Conservation (phyloP, 2,797 vertebrate genomes). For the Trachurus trachurus region DNA sequence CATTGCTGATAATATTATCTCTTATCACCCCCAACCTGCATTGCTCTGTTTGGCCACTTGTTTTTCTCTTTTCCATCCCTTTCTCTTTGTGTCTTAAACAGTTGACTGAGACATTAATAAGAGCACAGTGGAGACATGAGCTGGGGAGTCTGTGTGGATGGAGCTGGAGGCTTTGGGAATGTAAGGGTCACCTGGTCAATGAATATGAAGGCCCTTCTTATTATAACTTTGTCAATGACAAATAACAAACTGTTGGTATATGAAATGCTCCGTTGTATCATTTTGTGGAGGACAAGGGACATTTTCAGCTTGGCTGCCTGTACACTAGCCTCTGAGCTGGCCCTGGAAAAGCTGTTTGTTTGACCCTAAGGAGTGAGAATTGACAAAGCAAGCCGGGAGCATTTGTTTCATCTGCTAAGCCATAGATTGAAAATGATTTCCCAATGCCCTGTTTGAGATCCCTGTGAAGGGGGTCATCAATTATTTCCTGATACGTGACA, state of each 20-base stretch:
- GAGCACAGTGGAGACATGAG: slow-evolving; percentile 54
- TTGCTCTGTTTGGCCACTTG: slow-evolving; percentile 8
- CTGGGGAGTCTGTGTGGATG: slow-evolving; percentile 41
- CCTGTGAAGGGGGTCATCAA: slow-evolving; percentile 88
- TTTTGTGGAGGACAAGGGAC: slow-evolving; percentile 89
- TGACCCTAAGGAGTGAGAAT: slow-evolving; percentile 91
- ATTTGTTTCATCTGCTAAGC: slow-evolving; percentile 90
- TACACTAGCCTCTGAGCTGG: slow-evolving; percentile 84
- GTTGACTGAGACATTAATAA: slow-evolving; percentile 60
- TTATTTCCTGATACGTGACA: slow-evolving; percentile 89
- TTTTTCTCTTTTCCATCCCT: slow-evolving; percentile 18
- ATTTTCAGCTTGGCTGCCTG: slow-evolving; percentile 90
- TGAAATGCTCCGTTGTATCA: slow-evolving; percentile 88
- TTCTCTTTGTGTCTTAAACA: slow-evolving; percentile 57
- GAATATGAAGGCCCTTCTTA: slow-evolving; percentile 87
- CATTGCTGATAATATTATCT: background rate
- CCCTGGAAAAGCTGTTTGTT: slow-evolving; percentile 90
- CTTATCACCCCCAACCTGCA: background rate
- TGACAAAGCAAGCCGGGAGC: slow-evolving; percentile 90
- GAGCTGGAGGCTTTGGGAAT: slow-evolving; percentile 76
- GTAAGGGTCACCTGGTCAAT: slow-evolving; percentile 84
- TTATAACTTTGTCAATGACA: slow-evolving; percentile 90
- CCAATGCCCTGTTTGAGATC: slow-evolving; percentile 87
- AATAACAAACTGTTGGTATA: slow-evolving; percentile 89
- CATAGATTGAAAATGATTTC: slow-evolving; percentile 92